These are phyloP conservation scores for Caenorhabditis angaria DNA, from an alignment of 2,888 invertebrate species.

Conservation along the genomic window DNA sequence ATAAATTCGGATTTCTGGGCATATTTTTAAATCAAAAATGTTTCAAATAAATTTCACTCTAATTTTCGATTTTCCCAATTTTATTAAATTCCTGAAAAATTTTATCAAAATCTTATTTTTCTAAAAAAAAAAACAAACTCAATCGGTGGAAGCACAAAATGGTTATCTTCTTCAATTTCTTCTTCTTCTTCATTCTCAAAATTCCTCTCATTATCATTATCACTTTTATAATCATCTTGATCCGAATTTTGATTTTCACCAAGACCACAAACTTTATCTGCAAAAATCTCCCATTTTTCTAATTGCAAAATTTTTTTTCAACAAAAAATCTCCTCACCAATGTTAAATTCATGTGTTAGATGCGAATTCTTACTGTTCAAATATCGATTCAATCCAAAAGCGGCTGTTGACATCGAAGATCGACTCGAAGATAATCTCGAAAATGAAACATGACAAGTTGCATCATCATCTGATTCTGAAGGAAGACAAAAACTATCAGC, in stretches of 20 bases:
- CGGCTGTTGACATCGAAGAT: conserved; percentile 60
- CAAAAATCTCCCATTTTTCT: no score
- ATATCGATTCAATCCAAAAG: conserved; percentile 62
- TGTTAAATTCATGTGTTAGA: conserved; percentile 40
- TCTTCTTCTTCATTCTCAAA: conserved; percentile 29
- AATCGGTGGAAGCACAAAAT: conserved; percentile 56
- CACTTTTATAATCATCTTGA: neutral
- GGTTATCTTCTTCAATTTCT: conserved; percentile 52
- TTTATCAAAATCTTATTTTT: neutral
- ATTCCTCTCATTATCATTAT: neutral
- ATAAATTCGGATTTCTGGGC: no score
- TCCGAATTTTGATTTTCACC: conserved; percentile 12
- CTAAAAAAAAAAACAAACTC: conserved; percentile 24
- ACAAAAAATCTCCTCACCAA: conserved; percentile 11
- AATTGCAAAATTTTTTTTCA: no score
- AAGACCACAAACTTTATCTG: conserved; percentile 29
- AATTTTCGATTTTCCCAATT: conserved; percentile 1
- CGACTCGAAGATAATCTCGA: conserved; percentile 64
- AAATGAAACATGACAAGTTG: conserved; percentile 50
- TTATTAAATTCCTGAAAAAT: neutral
- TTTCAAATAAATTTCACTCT: no score
- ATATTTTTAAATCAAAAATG: no score
- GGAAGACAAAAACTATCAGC: conserved; percentile 46
- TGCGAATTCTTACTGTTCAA: conserved; percentile 23
- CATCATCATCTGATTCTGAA: conserved; percentile 55